Evolutionary conservation across 1,140 invertebrate species (phyloP).

Genomic region (Camponotus pennsylvanicus): DNA sequence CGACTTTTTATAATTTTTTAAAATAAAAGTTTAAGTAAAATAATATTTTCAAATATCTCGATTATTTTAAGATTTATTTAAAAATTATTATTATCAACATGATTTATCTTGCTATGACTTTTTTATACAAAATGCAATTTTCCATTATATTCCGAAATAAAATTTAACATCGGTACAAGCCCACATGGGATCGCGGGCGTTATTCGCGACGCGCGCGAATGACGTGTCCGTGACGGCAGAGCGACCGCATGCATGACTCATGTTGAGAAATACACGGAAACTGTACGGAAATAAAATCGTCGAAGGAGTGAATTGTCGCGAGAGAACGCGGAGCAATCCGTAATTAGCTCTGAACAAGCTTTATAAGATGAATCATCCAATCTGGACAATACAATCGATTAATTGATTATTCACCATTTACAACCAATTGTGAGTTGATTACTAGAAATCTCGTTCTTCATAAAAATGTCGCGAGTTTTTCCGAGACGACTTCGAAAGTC

Average conservation of each 20-base stretch:
- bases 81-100: neutral
- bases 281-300: constrained; percentile 58
- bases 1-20: too few species aligned
- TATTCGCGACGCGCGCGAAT: constrained; percentile 43
- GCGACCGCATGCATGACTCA: constrained; percentile 53
- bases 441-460: too few species aligned
- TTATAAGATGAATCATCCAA: too few species aligned
- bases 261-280: constrained; percentile 57
- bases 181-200: constrained; percentile 23
- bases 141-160: constrained; percentile 14
- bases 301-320: constrained; percentile 36
- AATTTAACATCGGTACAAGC: constrained; percentile 10
- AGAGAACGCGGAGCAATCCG: constrained; percentile 28
- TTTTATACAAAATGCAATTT: neutral
- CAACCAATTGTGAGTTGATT: too few species aligned
- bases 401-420: too few species aligned
- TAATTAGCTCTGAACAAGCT: constrained; percentile 23
- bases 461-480: neutral
- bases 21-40: too few species aligned
- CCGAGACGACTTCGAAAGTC: neutral
- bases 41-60: too few species aligned
- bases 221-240: constrained; percentile 57
- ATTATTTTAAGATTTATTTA: too few species aligned
- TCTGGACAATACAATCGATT: too few species aligned
- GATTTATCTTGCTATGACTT: neutral